These are phyloP conservation scores for Auanema freiburgensis DNA, from an alignment of 2,888 invertebrate species.

Conservation along the genomic window DNA sequence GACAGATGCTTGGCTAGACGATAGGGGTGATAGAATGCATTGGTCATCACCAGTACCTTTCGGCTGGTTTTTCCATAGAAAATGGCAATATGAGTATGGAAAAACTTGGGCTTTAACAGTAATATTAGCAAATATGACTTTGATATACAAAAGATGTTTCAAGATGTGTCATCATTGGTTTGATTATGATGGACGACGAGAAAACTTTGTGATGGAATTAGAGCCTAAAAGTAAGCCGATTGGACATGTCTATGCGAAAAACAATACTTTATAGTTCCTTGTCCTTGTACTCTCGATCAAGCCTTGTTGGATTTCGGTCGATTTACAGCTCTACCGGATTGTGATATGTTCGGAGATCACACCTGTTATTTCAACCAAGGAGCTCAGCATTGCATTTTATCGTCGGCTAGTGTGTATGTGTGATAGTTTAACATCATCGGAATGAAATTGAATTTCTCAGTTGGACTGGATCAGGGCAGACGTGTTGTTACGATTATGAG, in stretches of 20 bases:
- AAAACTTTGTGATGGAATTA: conserved; percentile 54
- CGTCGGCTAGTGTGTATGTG: conserved; percentile 74
- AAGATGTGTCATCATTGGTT: conserved; percentile 72
- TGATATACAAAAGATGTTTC: neutral
- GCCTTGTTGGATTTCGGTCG: conserved; percentile 79
- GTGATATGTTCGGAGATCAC: conserved; percentile 83
- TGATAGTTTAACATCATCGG: conserved; percentile 1
- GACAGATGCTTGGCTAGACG: conserved; percentile 38
- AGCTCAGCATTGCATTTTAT: conserved; percentile 81
- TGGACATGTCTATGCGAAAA: neutral
- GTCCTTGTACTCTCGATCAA: conserved; percentile 1
- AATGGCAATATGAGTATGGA: conserved; percentile 83
- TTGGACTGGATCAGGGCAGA: conserved; percentile 73
- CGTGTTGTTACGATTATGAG: conserved; percentile 91
- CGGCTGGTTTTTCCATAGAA: conserved; percentile 86
- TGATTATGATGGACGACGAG: conserved; percentile 65
- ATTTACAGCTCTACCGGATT: conserved; percentile 84
- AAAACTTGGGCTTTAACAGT: conserved; percentile 78
- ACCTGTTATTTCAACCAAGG: conserved; percentile 83
- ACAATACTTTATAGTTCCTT: neutral
- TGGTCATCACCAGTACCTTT: conserved; percentile 90
- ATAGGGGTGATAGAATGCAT: conserved; percentile 65
- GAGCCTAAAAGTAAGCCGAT: conserved; percentile 35
- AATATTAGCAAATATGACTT: neutral
- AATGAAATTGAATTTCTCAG: conserved; percentile 14